Evolutionary conservation across 1,140 invertebrate species (phyloP).

Genomic region (Meloidogyne chitwoodi): DNA sequence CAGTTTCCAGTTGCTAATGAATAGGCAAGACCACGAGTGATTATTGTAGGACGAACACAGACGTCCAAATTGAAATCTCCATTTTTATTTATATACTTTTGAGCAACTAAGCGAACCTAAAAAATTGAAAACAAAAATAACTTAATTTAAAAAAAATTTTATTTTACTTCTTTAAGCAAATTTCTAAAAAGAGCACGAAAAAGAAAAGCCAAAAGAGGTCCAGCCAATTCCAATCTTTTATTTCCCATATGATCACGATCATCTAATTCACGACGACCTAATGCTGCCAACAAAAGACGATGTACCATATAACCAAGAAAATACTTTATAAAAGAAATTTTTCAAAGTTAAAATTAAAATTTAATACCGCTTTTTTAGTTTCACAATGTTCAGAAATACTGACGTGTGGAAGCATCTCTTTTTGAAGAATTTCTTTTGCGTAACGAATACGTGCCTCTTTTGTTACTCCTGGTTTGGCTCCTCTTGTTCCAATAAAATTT

Average conservation of each 20-base stretch:
- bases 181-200: slow-evolving; percentile 90
- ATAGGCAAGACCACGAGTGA: slow-evolving; percentile 94
- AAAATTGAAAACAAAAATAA: slow-evolving; percentile 50
- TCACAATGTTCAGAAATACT: slow-evolving; percentile 98
- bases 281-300: slow-evolving; percentile 80
- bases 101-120: slow-evolving; percentile 85
- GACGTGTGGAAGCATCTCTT: slow-evolving; percentile 98
- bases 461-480: slow-evolving; percentile 90
- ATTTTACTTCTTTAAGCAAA: slow-evolving; percentile 81
- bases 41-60: slow-evolving; percentile 93
- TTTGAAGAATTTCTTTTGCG: slow-evolving; percentile 95
- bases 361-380: slow-evolving; percentile 81
- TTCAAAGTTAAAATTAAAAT: background rate
- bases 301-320: slow-evolving; percentile 89
- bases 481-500: slow-evolving; percentile 94
- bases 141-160: background rate
- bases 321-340: slow-evolving; percentile 36
- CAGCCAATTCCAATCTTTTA: slow-evolving; percentile 91
- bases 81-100: slow-evolving; percentile 95
- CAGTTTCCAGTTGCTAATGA: slow-evolving; percentile 97
- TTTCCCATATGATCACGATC: slow-evolving; percentile 99
- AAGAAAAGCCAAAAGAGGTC: slow-evolving; percentile 87
- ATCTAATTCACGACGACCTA: slow-evolving; percentile 90
- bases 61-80: slow-evolving; percentile 96
- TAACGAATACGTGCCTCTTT: slow-evolving; percentile 98